A percentile compares a stretch with the other conserved stretches of the same genome.
phyloP scores from a whole-genome alignment of 2,888 invertebrate genomes.

The Cephus sareptanus region DNA sequence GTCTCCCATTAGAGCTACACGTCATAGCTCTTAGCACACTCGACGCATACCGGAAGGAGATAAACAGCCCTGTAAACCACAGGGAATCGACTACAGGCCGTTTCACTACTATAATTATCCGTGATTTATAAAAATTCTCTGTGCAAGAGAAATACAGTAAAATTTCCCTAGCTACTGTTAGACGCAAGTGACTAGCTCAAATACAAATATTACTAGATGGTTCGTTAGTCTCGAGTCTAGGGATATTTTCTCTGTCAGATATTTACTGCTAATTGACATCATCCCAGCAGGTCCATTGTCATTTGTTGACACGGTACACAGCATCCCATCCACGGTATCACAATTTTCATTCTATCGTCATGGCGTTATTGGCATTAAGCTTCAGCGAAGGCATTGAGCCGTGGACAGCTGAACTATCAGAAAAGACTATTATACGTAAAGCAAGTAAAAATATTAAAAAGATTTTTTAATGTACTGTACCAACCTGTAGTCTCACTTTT shows the following conservation, averaged over 20 bases:
- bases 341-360: not conserved
- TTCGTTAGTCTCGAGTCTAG: not conserved
- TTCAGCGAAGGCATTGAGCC: not conserved
- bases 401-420: not conserved
- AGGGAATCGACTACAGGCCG: not conserved
- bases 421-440: not conserved
- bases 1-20: slow-evolving; percentile 54
- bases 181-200: not conserved
- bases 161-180: not conserved
- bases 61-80: not conserved
- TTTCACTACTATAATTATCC: not conserved
- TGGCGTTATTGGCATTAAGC: not conserved
- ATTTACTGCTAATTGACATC: not conserved
- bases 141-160: not conserved
- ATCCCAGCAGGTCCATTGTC: not conserved
- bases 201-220: not conserved
- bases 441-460: not conserved
- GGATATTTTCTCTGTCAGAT: not conserved
- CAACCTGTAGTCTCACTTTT: not conserved
- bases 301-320: not conserved
- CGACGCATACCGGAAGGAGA: not conserved
- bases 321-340: not conserved
- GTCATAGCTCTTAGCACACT: slow-evolving; percentile 49
- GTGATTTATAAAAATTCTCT: not conserved
- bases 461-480: not conserved